Percentiles rank a stretch among this genome's conserved stretches.
Conservation (phyloP, 92 coral and sea anemone genomes). For the Nematostella vectensis region DNA sequence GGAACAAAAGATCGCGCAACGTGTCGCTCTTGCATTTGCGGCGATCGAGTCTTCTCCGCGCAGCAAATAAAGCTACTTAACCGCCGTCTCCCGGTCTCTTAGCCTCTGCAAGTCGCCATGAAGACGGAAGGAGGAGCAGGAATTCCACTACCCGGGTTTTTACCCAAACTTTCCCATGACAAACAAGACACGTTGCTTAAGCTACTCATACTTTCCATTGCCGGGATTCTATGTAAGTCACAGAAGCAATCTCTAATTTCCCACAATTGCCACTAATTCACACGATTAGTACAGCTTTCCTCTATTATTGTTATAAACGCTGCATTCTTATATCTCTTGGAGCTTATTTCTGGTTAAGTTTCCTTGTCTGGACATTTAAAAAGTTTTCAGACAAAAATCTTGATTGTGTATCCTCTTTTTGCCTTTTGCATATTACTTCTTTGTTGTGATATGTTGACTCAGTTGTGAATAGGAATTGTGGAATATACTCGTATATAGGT, state of each 20-base stretch:
- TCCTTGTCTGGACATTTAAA: not conserved
- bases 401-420: too few relatives aligned
- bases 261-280: conserved; percentile 1
- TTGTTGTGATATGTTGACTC: too few relatives aligned
- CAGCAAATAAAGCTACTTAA: conserved; percentile 10
- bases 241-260: too few relatives aligned
- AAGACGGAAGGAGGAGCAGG: conserved; percentile 85
- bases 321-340: too few relatives aligned
- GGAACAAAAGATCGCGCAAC: conserved; percentile 78
- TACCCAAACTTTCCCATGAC: conserved; percentile 83
- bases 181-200: conserved; percentile 98
- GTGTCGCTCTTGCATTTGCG: conserved; percentile 77
- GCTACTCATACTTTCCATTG: conserved; percentile 74
- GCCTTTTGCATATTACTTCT: too few relatives aligned
- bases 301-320: not conserved
- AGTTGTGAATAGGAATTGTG: too few relatives aligned
- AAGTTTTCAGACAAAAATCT: too few relatives aligned
- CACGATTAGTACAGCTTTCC: too few relatives aligned
- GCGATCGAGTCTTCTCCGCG: conserved; percentile 18
- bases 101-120: conserved; percentile 38
- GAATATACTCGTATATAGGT: too few relatives aligned
- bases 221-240: conserved; percentile 89
- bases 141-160: conserved; percentile 68
- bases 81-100: conserved; percentile 9
- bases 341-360: not conserved